Evolutionary conservation across 2,888 invertebrate genomes (phyloP).

Genomic region (Ommatoiulus sabulosus): DNA sequence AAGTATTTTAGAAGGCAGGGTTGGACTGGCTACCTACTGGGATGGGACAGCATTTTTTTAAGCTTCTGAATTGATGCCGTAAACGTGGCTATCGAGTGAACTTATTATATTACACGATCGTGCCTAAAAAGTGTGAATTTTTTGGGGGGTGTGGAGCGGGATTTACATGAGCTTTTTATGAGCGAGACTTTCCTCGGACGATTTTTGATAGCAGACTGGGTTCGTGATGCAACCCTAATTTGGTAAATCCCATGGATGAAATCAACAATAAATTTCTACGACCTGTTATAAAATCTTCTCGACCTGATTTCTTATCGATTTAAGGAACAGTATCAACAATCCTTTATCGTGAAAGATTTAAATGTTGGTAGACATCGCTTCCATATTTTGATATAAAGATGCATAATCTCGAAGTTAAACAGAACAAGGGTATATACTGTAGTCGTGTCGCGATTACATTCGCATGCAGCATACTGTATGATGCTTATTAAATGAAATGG

Average conservation of each 20-base stretch:
- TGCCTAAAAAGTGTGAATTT: not conserved
- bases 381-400: too few species aligned
- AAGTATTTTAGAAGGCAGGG: too few species aligned
- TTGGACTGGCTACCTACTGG: conserved; percentile 6
- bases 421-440: too few species aligned
- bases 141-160: not conserved
- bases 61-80: not conserved
- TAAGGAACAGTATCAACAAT: not conserved
- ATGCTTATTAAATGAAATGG: too few species aligned
- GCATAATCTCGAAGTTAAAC: too few species aligned
- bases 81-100: not conserved
- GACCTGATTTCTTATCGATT: not conserved
- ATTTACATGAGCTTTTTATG: not conserved
- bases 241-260: not conserved
- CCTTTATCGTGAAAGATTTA: not conserved
- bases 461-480: too few species aligned
- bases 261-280: not conserved
- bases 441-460: too few species aligned
- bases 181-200: not conserved
- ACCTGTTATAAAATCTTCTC: not conserved
- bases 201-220: not conserved
- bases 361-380: not conserved
- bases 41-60: not conserved
- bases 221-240: not conserved
- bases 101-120: not conserved